Percentiles rank a stretch among this genome's conserved stretches.
Evolutionary conservation across 2,888 invertebrate genomes (phyloP).

Genomic region (Aphidius colemani): DNA sequence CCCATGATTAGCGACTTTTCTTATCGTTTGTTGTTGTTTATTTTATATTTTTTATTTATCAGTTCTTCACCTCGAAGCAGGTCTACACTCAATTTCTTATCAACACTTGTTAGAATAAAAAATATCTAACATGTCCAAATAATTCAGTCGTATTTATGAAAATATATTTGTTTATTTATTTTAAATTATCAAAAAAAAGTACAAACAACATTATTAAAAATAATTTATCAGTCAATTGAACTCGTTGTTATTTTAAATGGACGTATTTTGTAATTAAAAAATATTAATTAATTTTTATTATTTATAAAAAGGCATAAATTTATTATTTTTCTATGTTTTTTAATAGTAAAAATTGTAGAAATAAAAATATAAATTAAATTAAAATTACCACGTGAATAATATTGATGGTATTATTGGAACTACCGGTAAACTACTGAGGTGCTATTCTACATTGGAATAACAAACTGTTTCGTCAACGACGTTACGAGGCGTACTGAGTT

Average conservation of each 20-base stretch:
- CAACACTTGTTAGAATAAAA: slow-evolving; percentile 19
- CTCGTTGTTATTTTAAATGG: no score
- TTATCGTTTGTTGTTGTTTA: not conserved
- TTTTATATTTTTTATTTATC: not conserved
- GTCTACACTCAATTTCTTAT: slow-evolving; percentile 23
- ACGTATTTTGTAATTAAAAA: not conserved
- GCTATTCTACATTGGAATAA: slow-evolving; percentile 27
- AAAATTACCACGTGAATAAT: not conserved
- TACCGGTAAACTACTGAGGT: slow-evolving; percentile 28
- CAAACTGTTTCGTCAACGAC: slow-evolving; percentile 40
- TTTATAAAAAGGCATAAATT: not conserved
- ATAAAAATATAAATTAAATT: not conserved
- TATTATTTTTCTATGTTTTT: not conserved
- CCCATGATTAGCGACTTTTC: slow-evolving; percentile 55
- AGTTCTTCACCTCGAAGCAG: not conserved
- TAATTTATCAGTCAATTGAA: no score
- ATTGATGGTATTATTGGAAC: not conserved
- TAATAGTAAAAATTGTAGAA: not conserved
- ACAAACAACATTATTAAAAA: no score
- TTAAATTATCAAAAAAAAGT: no score
- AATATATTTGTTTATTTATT: no score
- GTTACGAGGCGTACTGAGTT: slow-evolving; percentile 55
- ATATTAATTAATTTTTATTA: not conserved
- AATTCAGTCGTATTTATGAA: no score
- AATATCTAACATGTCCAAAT: no score